phyloP scores from a whole-genome alignment of 1,140 invertebrate genomes.

The Mercenaria mercenaria region DNA sequence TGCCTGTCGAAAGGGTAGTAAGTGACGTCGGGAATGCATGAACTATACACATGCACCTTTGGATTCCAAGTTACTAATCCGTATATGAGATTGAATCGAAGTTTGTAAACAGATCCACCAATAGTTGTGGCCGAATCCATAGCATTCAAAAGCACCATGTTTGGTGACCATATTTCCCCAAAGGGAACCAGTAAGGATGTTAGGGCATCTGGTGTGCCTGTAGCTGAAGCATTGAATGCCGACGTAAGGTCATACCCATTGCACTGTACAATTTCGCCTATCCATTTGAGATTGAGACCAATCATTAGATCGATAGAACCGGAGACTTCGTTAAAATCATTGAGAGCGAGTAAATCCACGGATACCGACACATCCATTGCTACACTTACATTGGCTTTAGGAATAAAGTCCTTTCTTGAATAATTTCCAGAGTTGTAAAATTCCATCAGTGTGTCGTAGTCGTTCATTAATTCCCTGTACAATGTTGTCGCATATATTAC shows the following conservation, averaged over 20 bases:
- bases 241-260: background rate
- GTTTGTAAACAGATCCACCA: too few relatives aligned
- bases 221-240: background rate
- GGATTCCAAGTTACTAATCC: too few relatives aligned
- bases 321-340: background rate
- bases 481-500: too few relatives aligned
- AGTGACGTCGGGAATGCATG: constrained; percentile 46
- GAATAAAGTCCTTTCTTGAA: background rate
- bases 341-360: background rate
- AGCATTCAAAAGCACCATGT: too few relatives aligned
- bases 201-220: background rate
- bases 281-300: background rate
- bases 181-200: too few relatives aligned
- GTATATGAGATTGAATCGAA: too few relatives aligned
- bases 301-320: background rate
- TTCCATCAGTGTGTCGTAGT: background rate
- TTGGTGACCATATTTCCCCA: too few relatives aligned
- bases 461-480: background rate
- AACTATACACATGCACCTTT: background rate
- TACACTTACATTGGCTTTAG: background rate
- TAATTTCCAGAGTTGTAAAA: background rate
- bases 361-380: background rate
- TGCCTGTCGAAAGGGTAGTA: constrained; percentile 47
- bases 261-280: background rate
- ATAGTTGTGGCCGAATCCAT: too few relatives aligned